A percentile compares a stretch with the other conserved stretches of the same genome.
These are phyloP conservation scores for Anadara kagoshimensis DNA, from an alignment of 1,140 invertebrate species.

Conservation along the genomic window DNA sequence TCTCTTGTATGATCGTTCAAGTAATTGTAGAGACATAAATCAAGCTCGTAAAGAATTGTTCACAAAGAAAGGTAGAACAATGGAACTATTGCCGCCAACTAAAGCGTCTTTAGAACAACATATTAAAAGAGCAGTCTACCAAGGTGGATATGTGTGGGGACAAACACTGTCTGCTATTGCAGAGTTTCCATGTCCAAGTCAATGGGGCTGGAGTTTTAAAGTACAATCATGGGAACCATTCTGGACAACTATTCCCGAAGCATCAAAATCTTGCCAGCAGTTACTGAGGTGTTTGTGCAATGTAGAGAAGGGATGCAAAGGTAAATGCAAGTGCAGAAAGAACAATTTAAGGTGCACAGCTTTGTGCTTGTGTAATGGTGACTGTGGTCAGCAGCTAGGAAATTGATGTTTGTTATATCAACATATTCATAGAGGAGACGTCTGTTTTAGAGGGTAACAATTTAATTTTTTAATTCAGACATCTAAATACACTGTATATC, in stretches of 20 bases:
- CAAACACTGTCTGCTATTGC: slow-evolving; percentile 4
- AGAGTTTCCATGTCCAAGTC: neutral
- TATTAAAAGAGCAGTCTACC: slow-evolving; percentile 31
- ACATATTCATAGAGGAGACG: too few relatives aligned
- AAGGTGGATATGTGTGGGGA: slow-evolving; percentile 35
- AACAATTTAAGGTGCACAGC: too few relatives aligned
- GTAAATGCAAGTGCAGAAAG: slow-evolving; percentile 9
- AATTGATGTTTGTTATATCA: too few relatives aligned
- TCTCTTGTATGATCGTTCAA: slow-evolving; percentile 38
- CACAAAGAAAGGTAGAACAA: slow-evolving; percentile 16
- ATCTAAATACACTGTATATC: too few relatives aligned
- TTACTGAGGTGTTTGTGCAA: slow-evolving; percentile 36
- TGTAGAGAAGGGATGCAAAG: neutral
- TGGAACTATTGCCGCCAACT: slow-evolving; percentile 48
- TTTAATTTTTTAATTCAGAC: too few relatives aligned
- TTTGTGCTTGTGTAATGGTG: too few relatives aligned
- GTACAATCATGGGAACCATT: neutral
- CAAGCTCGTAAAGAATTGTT: slow-evolving; percentile 23
- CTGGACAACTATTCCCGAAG: slow-evolving; percentile 13
- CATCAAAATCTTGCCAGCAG: slow-evolving; percentile 29
- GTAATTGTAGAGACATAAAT: neutral
- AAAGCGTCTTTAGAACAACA: slow-evolving; percentile 35
- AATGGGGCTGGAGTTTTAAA: slow-evolving; percentile 29
- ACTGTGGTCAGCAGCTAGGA: too few relatives aligned
- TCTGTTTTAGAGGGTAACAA: too few relatives aligned